Base-by-base conservation (phyloP, 1,140 invertebrate genomes). In the Tribolium madens region DNA sequence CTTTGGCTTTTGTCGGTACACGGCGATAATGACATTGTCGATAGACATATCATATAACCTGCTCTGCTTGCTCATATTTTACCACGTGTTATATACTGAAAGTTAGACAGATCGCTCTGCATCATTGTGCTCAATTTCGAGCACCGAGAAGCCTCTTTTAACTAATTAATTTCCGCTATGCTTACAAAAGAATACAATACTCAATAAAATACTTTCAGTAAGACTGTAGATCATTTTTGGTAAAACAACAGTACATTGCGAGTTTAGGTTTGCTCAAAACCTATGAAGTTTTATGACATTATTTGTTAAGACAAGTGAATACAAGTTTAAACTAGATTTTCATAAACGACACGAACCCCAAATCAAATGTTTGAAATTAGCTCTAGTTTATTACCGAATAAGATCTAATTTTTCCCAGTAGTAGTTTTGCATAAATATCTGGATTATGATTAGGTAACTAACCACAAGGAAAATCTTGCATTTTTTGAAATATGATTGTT, bases 1-100 rank as follows among this genome's bases (percentile, higher is more conserved):
- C 76, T 75, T 78, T 78, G 72, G 72, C 71, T 73, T 78, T 75
- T 75, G 76, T 75, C 72, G 71, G 71, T 17, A 64, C 21, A 33
- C 46, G 53, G 69, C 46, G 71, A 77, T 77, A 77, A 77, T 77
- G 76, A 77, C 64, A 73, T 26, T 36, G 76, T 64, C 70, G 76
- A 77, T 77, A 77, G 70, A 77, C 76, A 73, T 77, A 77, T 77
- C 76, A 31, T 77, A 60, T 77, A 47, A 53, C 76, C 72, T 33
- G 26, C 36, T 33, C 73, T 68, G 60, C 33, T 64, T 70, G 70
- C 68, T 76, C 75, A 71, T 76, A 76, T 76, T 76, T 76, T 76
- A 69, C 60, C 14, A 1, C 57, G 26, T 33, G 57, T 64, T 64
- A 33, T 64, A 13, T 33, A 64, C 18, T 13, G 26, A 64, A 64